phyloP scores from a whole-genome alignment of 2,888 invertebrate species.

The Bruchidius siliquastri region DNA sequence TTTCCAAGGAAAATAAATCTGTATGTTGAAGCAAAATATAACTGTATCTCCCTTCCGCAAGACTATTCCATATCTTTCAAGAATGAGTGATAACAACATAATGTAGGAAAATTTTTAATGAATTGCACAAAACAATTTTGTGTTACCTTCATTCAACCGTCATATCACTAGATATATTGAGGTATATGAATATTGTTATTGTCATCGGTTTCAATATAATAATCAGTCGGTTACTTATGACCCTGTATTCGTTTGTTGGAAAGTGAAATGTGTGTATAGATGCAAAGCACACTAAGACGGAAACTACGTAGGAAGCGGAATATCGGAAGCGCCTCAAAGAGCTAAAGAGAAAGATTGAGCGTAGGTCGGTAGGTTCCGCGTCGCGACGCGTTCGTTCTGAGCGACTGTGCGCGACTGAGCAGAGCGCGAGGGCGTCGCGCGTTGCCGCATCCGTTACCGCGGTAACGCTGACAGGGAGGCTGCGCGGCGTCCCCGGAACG shows the following conservation, averaged over 20 bases:
- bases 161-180: neutral
- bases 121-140: neutral
- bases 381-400: constrained; percentile 23
- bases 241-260: neutral
- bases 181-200: neutral
- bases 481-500: constrained; percentile 10
- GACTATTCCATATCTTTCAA: too few relatives aligned
- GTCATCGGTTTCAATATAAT: neutral
- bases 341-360: too few relatives aligned
- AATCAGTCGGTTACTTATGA: neutral
- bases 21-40: too few relatives aligned
- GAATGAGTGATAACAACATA: too few relatives aligned
- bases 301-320: too few relatives aligned
- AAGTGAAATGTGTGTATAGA: neutral
- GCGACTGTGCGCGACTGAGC: neutral
- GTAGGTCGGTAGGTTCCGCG: constrained; percentile 28
- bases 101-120: too few relatives aligned
- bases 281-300: neutral
- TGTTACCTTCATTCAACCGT: neutral
- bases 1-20: too few relatives aligned
- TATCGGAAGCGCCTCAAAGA: too few relatives aligned
- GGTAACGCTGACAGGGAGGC: constrained; percentile 12
- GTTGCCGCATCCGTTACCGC: neutral
- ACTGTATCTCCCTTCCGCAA: too few relatives aligned
- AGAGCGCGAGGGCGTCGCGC: neutral